Evolutionary conservation across 2,797 vertebrate genomes (phyloP).

Genomic region (Ctenopoma kingsleyae): DNA sequence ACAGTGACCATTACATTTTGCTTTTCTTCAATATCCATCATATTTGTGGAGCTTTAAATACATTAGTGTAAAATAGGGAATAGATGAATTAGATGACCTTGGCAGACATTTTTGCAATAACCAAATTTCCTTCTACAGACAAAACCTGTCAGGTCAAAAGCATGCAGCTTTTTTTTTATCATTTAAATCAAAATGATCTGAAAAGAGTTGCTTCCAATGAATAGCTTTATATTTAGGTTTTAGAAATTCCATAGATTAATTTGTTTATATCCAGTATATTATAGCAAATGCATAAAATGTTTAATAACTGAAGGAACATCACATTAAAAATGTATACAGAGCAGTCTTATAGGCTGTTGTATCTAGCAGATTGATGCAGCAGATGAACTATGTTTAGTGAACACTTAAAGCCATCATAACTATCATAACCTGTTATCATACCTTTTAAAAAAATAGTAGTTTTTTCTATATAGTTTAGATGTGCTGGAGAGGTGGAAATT

Average conservation of each 20-base stretch:
- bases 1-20: constrained; percentile 24
- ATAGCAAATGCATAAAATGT: constrained; percentile 16
- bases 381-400: constrained; percentile 3
- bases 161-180: background rate
- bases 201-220: background rate
- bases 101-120: constrained; percentile 19
- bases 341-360: background rate
- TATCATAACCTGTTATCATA: constrained; percentile 6
- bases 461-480: background rate
- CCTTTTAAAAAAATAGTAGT: background rate
- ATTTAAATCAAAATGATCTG: constrained; percentile 2
- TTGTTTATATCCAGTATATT: background rate
- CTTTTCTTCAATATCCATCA: constrained; percentile 29
- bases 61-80: constrained; percentile 25
- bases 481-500: background rate
- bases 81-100: constrained; percentile 36
- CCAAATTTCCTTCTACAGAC: constrained; percentile 19
- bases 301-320: constrained; percentile 12
- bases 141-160: constrained; percentile 33
- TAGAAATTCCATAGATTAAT: background rate
- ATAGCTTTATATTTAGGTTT: background rate
- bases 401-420: background rate
- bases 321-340: constrained; percentile 16
- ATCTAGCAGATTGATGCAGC: background rate
- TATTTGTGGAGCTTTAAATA: constrained; percentile 37